phyloP scores from a whole-genome alignment of 2,888 invertebrate species.

The Hirtodrosophila duncani region DNA sequence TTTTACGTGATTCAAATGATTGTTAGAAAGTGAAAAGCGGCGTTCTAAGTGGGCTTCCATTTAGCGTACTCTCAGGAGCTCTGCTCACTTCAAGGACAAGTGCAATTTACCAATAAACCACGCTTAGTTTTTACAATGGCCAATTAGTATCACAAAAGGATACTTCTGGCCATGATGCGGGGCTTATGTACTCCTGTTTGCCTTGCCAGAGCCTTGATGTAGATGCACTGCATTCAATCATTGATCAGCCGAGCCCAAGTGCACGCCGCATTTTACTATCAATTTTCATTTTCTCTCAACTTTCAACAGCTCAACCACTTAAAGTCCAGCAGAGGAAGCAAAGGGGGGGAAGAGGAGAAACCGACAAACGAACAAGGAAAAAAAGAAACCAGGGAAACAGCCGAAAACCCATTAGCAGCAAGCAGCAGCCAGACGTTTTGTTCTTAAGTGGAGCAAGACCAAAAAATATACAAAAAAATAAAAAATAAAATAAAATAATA shows the following conservation, averaged over 20 bases:
- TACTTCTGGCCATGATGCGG: neutral
- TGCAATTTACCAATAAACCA: neutral
- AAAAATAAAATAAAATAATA: constrained; percentile 37
- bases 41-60: too few relatives aligned
- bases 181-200: constrained; percentile 7
- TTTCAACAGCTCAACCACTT: constrained; percentile 10
- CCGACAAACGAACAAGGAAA: constrained; percentile 17
- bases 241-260: too few relatives aligned
- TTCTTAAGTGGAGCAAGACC: constrained; percentile 34
- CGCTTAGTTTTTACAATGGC: neutral
- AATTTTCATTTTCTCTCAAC: constrained; percentile 27
- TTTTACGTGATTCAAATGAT: too few relatives aligned
- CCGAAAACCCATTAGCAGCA: constrained; percentile 43
- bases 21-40: too few relatives aligned
- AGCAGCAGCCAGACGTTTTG: constrained; percentile 35
- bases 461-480: constrained; percentile 12
- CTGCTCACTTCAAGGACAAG: too few relatives aligned
- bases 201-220: too few relatives aligned
- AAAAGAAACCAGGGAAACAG: too few relatives aligned
- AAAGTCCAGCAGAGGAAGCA: too few relatives aligned
- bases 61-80: too few relatives aligned
- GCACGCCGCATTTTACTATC: constrained; percentile 29
- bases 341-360: constrained; percentile 9
- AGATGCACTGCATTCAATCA: too few relatives aligned
- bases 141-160: constrained; percentile 22